Conservation (phyloP, 2,113 vertebrate genomes). For the Bubo bubo region DNA sequence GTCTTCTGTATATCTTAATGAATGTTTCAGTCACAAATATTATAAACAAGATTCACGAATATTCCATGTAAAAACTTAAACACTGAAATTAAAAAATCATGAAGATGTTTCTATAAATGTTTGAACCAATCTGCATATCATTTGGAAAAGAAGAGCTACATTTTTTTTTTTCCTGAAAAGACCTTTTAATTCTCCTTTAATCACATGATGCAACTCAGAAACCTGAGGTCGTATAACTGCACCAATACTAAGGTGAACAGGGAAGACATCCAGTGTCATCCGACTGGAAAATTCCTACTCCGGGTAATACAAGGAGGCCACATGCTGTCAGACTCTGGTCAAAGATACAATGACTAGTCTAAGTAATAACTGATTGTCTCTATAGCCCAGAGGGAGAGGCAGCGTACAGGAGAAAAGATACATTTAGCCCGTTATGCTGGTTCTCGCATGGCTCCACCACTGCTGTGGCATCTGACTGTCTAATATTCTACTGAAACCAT, state of each 20-base stretch:
- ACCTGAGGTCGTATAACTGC: neutral
- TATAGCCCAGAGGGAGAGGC: neutral
- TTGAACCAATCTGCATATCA: neutral
- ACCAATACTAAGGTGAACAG: neutral
- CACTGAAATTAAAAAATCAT: neutral
- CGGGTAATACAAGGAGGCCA: neutral
- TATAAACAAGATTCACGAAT: neutral
- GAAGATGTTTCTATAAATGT: neutral
- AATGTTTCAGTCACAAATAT: neutral
- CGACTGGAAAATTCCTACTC: neutral
- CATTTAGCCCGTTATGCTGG: neutral
- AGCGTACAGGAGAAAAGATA: neutral
- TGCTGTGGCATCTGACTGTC: neutral
- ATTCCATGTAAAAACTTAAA: neutral
- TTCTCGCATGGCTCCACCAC: neutral
- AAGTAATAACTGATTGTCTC: neutral
- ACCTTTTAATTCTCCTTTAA: neutral
- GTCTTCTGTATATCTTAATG: neutral
- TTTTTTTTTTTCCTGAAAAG: neutral
- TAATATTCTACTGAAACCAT: neutral
- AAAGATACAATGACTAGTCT: neutral
- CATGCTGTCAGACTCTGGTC: neutral
- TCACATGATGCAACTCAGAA: neutral
- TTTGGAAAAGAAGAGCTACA: neutral
- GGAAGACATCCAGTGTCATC: neutral